Conservation (phyloP, 1,140 invertebrate genomes). For the Brachystomella parvula region DNA sequence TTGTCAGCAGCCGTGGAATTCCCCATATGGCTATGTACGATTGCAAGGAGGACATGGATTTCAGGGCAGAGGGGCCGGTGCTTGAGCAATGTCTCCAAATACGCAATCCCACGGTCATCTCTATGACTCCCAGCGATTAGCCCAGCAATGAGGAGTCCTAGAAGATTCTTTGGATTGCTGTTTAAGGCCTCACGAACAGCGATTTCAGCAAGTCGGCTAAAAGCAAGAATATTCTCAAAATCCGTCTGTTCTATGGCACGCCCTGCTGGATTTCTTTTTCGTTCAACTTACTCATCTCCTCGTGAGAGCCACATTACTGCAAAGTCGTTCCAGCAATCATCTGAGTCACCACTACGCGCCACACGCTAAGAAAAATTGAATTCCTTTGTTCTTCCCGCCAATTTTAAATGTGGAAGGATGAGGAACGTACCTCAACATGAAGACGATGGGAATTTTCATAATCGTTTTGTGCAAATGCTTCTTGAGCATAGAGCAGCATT, state of each 20-base stretch:
- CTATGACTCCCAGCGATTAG: slow-evolving; percentile 19
- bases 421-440: slow-evolving; percentile 14
- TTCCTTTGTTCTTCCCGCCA: not conserved
- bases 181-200: slow-evolving; percentile 24
- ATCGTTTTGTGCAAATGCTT: slow-evolving; percentile 21
- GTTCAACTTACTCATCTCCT: slow-evolving; percentile 6
- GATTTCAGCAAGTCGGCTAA: slow-evolving; percentile 28
- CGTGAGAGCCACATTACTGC: slow-evolving; percentile 25
- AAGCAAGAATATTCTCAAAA: not conserved
- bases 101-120: slow-evolving; percentile 21
- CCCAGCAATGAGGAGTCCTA: slow-evolving; percentile 23
- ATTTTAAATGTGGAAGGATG: slow-evolving; percentile 11
- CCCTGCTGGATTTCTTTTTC: not conserved
- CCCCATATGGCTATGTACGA: slow-evolving; percentile 15
- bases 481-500: slow-evolving; percentile 8
- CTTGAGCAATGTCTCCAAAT: slow-evolving; percentile 12
- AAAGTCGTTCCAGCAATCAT: slow-evolving; percentile 25
- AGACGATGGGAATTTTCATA: slow-evolving; percentile 15
- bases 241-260: not conserved
- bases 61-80: slow-evolving; percentile 22
- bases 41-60: slow-evolving; percentile 24
- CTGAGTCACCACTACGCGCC: slow-evolving; percentile 14
- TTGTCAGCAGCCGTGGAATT: slow-evolving; percentile 20
- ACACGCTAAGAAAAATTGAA: slow-evolving; percentile 20
- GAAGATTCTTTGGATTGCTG: slow-evolving; percentile 16